Percentiles rank a stretch among this genome's conserved stretches.
Conservation (phyloP, 1,140 invertebrate genomes). For the Drosophila chauvacae region DNA sequence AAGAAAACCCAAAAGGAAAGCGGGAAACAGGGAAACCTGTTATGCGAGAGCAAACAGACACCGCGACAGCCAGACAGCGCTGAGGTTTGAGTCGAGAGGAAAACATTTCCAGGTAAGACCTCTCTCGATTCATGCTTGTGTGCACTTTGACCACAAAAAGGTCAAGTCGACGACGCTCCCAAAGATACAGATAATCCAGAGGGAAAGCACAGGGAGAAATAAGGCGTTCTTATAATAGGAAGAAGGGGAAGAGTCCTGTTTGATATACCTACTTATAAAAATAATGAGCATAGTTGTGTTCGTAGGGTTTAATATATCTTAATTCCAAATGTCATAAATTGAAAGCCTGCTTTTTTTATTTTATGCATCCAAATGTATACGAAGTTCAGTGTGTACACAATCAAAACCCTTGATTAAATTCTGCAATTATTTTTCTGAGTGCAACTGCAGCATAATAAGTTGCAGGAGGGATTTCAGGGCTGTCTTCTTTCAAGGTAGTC, state of each 20-base stretch:
- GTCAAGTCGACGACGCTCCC: conserved; percentile 69
- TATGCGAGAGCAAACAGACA: conserved; percentile 42
- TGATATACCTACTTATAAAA: too few species aligned
- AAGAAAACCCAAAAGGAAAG: conserved; percentile 46
- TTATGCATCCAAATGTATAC: too few species aligned
- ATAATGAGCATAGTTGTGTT: too few species aligned
- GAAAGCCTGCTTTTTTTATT: too few species aligned
- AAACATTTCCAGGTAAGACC: conserved; percentile 49
- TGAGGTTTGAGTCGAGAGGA: conserved; percentile 20
- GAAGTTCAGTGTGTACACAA: too few species aligned
- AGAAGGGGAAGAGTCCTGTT: too few species aligned
- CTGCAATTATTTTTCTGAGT: background rate
- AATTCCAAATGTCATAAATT: too few species aligned
- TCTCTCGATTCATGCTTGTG: conserved; percentile 75
- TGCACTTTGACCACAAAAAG: conserved; percentile 82
- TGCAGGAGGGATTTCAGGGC: conserved; percentile 45
- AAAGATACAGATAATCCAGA: conserved; percentile 55
- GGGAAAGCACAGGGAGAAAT: background rate
- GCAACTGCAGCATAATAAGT: conserved; percentile 27
- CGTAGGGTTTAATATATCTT: too few species aligned
- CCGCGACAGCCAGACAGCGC: conserved; percentile 25
- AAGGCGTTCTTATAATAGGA: background rate
- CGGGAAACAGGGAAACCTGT: conserved; percentile 69
- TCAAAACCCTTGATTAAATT: background rate
- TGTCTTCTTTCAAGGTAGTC: conserved; percentile 45